Base-by-base conservation (phyloP, 2,113 vertebrate genomes). In the Eretmochelys imbricata region DNA sequence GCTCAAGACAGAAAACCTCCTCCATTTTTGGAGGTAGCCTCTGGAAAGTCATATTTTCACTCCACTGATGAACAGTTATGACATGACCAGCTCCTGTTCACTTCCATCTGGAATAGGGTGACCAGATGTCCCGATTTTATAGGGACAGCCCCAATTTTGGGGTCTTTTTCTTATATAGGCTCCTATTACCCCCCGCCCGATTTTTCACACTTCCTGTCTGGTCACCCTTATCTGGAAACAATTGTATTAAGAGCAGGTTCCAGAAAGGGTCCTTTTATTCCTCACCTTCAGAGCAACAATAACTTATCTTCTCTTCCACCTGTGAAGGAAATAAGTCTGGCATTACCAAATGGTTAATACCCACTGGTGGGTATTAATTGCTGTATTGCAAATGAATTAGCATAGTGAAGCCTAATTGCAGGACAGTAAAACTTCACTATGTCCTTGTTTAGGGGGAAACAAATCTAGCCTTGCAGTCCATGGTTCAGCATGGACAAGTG, bases 301-400 rank as follows among this genome's bases (percentile, higher is more conserved):
- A 69, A 54, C 5, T 17, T 29, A 0, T 0, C 81, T 84, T 88
- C 35, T 86, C 5, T 10, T 79, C 6, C 13, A 22, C 20, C 5
- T 62, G 42, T 86, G 46, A 62, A 89, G 8, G 29, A 42, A 29
- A 84, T 72, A 62, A 85, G 19, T 55, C 76, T n/a, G 50, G 72
- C 10, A 65, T 83, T 83, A 31, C 54, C 24, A 24, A 25, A 27
- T 29, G 24, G 10, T 29, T 13, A 59, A 27, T 25, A 59, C 57
- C 57, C 57, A 59, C 57, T 59, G 29, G 24, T n/a, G 78, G 7
- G 17, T 80, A 80, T 72, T 2, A 87, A 48, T 11, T 20, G 6
- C 3, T 72, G 29, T 69, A 85, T 69, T 5, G 53, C 80, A 90
- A 76, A 53, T 2, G 31, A 53, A 80, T 42, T 38, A 53, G 46